Evolutionary conservation across 2,888 invertebrate genomes (phyloP), one percentile per base, ranked within the genome.

Genomic region (Macroteleia sp.): DNA sequence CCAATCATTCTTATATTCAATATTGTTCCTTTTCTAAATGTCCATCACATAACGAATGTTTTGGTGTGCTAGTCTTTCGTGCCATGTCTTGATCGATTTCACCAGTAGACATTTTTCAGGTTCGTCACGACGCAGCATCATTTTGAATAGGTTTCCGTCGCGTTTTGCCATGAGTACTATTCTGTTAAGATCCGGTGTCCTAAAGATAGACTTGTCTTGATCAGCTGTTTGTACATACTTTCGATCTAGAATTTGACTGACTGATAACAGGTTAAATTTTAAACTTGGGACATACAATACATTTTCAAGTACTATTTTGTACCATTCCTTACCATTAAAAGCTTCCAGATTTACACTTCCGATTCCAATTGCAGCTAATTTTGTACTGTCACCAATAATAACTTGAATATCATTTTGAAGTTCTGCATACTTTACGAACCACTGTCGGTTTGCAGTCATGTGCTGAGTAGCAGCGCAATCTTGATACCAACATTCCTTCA

Each of bases 241-340:
- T 75, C 84, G 83, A 46, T 85, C 85, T 1, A 86, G 34, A 8
- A 80, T 73, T 71, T 76, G 62, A 5, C 79, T 73, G 2, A 84
- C 83, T 46, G 85, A 86, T 22, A 85, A 86, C 22, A 85, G 42
- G 46, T 86, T 85, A 32, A 79, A 81, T 2, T 66, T 70, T 54
- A 82, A 61, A 20, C 81, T 36, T 30, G 77, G 81, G 28, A 75
- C 75, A 50, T 74, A 34, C 34, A 82, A 30, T n/a, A 82, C 80
- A 39, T 79, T 54, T 46, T 76, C 70, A 28, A 84, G 41, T 8
- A 57, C 54, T 19, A 79, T 66, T 66, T 82, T 61, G 10, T 81
- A 28, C 80, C 81, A 85, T 20, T 62, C 22, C 12, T 81, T 30
- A 25, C 85, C 85, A 57, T 86, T 76, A 16, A 75, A 85, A 4